A percentile compares a stretch with the other conserved stretches of the same genome.
These are phyloP conservation scores for Hypolimnas misippus DNA, from an alignment of 2,888 invertebrate genomes.

Conservation along the genomic window DNA sequence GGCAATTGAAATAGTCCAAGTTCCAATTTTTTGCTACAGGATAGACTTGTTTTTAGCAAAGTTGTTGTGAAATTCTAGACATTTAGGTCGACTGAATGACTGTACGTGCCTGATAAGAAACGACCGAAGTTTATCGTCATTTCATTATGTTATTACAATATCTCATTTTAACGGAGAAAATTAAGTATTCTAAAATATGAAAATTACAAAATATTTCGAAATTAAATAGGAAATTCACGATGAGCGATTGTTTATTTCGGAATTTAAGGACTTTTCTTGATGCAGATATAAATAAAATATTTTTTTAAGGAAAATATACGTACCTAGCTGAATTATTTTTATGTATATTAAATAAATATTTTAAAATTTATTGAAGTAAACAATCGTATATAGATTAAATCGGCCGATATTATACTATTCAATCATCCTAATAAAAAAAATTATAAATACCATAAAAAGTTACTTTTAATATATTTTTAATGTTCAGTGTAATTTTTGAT, in stretches of 20 bases:
- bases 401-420: too few relatives aligned
- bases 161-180: constrained; percentile 23
- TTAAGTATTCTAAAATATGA: constrained; percentile 13
- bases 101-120: constrained; percentile 28
- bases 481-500: not conserved
- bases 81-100: constrained; percentile 38
- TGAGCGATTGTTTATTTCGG: not conserved
- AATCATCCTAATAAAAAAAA: too few relatives aligned
- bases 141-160: constrained; percentile 33
- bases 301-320: too few relatives aligned
- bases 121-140: constrained; percentile 37
- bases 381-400: too few relatives aligned
- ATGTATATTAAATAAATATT: too few relatives aligned
- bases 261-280: not conserved
- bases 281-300: too few relatives aligned
- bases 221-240: not conserved
- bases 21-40: constrained; percentile 11
- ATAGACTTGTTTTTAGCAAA: constrained; percentile 35
- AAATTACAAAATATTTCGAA: not conserved
- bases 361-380: too few relatives aligned
- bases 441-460: not conserved
- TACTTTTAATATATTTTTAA: not conserved
- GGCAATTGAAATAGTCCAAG: constrained; percentile 20
- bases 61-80: constrained; percentile 32
- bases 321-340: too few relatives aligned